Evolutionary conservation across 2,797 vertebrate genomes (phyloP).

Genomic region (Enteromius argenteus): DNA sequence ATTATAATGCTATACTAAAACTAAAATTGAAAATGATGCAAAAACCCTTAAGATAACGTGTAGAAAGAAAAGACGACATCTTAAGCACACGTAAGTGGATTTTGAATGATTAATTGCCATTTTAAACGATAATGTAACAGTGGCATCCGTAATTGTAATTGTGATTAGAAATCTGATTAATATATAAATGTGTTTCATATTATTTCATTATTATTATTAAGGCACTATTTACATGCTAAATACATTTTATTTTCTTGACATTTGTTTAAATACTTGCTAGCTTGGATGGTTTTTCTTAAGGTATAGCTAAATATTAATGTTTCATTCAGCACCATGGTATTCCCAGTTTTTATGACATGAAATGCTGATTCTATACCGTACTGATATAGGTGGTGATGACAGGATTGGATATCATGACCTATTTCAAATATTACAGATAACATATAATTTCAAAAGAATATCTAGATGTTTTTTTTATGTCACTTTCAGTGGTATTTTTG

Average conservation of each 20-base stretch:
- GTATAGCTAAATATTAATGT: neutral
- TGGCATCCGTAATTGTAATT: too few species aligned
- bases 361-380: neutral
- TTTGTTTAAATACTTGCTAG: neutral
- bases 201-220: neutral
- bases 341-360: neutral
- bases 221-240: too few species aligned
- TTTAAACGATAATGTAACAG: too few species aligned
- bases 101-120: too few species aligned
- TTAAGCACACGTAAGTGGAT: too few species aligned
- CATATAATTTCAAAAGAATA: neutral
- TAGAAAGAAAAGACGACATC: too few species aligned
- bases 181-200: too few species aligned
- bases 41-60: too few species aligned
- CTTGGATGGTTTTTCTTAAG: neutral
- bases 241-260: too few species aligned
- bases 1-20: too few species aligned
- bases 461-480: neutral
- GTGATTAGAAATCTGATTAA: too few species aligned
- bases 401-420: neutral
- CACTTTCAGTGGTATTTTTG: neutral
- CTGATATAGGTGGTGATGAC: neutral
- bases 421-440: neutral
- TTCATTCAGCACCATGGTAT: neutral
- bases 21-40: too few species aligned